These are phyloP conservation scores for Ophioninae sp. DNA, from an alignment of 2,888 invertebrate genomes.

Conservation along the genomic window DNA sequence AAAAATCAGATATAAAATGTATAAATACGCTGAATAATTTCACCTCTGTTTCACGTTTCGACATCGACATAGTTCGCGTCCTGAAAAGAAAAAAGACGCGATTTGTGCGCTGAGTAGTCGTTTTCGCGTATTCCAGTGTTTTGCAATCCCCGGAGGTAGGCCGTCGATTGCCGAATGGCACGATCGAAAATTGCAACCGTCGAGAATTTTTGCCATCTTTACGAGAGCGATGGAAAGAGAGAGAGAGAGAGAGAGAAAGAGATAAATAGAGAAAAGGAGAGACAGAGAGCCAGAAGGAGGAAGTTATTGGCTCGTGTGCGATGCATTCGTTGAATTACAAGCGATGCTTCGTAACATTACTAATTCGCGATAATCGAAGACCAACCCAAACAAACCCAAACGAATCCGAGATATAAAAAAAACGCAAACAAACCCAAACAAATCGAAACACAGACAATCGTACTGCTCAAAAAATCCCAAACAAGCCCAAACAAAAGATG, in stretches of 20 bases:
- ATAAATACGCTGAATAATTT: neutral
- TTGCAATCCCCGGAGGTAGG: neutral
- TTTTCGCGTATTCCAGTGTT: neutral
- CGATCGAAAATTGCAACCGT: slow-evolving; percentile 4
- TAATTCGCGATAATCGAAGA: slow-evolving; percentile 41
- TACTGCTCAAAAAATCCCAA: neutral
- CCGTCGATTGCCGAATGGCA: neutral
- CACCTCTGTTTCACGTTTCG: neutral
- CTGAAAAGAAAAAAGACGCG: neutral
- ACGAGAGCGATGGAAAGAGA: neutral
- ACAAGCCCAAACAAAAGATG: no score
- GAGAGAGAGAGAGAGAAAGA: neutral
- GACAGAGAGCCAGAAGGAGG: neutral
- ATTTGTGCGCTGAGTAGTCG: neutral
- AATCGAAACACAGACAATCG: neutral
- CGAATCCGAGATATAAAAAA: no score
- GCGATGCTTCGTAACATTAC: slow-evolving; percentile 12
- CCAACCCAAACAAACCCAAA: neutral
- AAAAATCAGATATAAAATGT: neutral
- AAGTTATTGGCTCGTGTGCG: neutral
- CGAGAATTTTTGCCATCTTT: neutral
- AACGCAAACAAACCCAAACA: no score
- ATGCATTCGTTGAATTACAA: slow-evolving; percentile 20
- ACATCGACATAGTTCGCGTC: neutral
- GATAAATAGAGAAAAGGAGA: neutral